Conservation (phyloP, 2,797 vertebrate species). For the Typhlichthys eigenmanni region DNA sequence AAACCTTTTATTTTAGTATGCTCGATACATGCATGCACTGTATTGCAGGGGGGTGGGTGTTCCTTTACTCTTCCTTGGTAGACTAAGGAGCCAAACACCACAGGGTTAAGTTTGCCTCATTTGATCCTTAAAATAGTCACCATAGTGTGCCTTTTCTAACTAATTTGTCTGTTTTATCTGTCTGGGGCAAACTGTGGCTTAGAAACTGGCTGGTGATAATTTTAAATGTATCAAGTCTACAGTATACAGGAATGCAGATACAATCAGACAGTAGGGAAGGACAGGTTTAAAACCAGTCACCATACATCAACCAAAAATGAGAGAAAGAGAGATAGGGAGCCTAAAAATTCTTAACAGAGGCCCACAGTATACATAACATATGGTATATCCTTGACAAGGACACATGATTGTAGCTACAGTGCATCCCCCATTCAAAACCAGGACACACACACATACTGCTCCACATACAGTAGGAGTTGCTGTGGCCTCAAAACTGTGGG, state of each 20-base stretch:
- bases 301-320: not conserved
- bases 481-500: constrained; percentile 26
- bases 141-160: too few relatives aligned
- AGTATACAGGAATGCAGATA: not conserved
- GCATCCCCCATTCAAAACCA: not conserved
- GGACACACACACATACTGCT: constrained; percentile 6
- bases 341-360: not conserved
- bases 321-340: not conserved
- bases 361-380: too few relatives aligned
- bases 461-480: not conserved
- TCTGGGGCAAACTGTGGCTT: not conserved
- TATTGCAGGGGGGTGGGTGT: not conserved
- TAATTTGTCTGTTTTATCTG: not conserved
- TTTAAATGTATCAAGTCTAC: too few relatives aligned
- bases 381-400: constrained; percentile 3
- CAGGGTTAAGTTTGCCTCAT: not conserved
- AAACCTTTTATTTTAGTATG: too few relatives aligned
- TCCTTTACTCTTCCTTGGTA: not conserved
- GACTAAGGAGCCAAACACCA: not conserved
- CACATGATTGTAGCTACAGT: constrained; percentile 3
- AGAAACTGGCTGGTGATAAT: not conserved
- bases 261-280: too few relatives aligned
- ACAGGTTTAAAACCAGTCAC: too few relatives aligned
- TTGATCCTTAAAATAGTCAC: not conserved
- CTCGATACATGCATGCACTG: not conserved